Base-by-base conservation (phyloP, 2,797 vertebrate genomes). In the Hydrolagus colliei region DNA sequence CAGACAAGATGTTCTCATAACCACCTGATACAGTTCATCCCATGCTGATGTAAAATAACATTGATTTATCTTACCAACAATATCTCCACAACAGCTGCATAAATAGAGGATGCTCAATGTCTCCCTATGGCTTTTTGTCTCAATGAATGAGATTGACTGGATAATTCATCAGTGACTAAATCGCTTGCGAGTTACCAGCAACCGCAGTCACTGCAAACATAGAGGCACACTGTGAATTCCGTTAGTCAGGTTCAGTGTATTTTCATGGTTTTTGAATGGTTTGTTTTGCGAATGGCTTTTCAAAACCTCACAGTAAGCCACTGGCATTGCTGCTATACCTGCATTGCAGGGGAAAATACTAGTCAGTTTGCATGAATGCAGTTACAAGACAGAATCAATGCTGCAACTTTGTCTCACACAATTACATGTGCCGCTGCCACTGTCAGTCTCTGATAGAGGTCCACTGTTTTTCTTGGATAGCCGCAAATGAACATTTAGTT, bases 391-490 rank as follows among this genome's bases (percentile, higher is more conserved):
- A 71, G 67, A 68, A 67, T 68, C 65, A 84, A 35, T 84, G 20
- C 65, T 71, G 13, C 32, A 71, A 84, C 65, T 13, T 84, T 41
- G 71, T 84, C 65, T 12, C 16, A 41, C 32, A 84, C 1, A 32
- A 68, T 82, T 67, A 35, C 78, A 80, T 18, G 62, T 35, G 32
- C 41, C 1, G 18, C n/a, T 84, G 16, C 16, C 20, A 71, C 65
- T 71, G 65, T 84, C 79, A 71, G 65, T 6, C 32, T 67, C 20
- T 71, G 79, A 67, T 41, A 82, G 27, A 82, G 14, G 9, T 16
- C 35, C 62, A 80, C 20, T 80, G 79, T 82, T 82, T 82, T 82
- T 82, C 79, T 68, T 82, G 63, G 79, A 68, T 41, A 65, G 41
- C 67, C 16, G 35, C 79, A 68, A 68, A 62, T 82, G 65, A 9